phyloP scores from a whole-genome alignment of 2,888 invertebrate genomes.

The Patella pellucida region DNA sequence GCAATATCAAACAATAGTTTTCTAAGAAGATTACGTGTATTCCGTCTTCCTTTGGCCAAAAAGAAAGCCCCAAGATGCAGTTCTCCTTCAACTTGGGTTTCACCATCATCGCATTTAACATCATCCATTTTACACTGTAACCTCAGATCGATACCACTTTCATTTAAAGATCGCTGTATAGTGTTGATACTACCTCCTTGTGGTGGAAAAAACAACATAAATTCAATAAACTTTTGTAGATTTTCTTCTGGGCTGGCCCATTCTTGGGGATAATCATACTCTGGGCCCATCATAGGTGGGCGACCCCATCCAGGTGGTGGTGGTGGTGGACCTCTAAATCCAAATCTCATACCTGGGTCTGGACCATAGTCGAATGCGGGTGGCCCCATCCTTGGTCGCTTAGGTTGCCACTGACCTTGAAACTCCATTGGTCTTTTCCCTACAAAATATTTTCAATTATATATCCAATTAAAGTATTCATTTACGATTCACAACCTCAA shows the following conservation, averaged over 20 bases:
- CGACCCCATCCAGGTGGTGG: background rate
- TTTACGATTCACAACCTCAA: no score
- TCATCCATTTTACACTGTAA: background rate
- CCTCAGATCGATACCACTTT: background rate
- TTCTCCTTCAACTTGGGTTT: background rate
- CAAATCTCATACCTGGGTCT: constrained; percentile 3
- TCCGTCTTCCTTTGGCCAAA: background rate
- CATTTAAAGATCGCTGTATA: background rate
- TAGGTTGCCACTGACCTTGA: constrained; percentile 6
- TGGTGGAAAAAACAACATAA: constrained; percentile 3
- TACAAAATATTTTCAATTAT: no score
- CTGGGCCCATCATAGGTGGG: background rate
- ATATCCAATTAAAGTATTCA: no score
- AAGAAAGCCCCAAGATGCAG: constrained; percentile 4
- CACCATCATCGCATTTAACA: background rate
- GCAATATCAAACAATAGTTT: background rate
- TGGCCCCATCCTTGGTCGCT: constrained; percentile 1
- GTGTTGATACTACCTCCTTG: background rate
- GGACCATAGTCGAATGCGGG: constrained; percentile 2
- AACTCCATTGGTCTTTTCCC: constrained; percentile 6
- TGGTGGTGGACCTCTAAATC: background rate
- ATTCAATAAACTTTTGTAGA: background rate
- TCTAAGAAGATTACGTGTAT: background rate
- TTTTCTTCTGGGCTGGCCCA: constrained; percentile 9
- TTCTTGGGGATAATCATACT: constrained; percentile 3